Percentiles rank a stretch among this genome's conserved stretches.
Conservation (phyloP, 2,888 invertebrate genomes). For the Dryocosmus kuriphilus region DNA sequence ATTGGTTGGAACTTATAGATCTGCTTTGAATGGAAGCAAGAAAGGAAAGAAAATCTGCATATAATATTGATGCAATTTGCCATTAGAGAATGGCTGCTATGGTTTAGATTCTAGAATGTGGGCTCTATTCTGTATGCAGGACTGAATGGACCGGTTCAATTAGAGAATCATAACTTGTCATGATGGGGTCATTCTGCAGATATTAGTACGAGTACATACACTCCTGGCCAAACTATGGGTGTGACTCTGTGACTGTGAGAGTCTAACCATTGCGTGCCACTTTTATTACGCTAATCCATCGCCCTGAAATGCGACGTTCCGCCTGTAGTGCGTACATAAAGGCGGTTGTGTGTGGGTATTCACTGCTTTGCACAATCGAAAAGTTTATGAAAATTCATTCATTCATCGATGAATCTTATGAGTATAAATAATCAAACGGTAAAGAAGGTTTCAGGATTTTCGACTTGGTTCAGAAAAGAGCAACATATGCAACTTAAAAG, state of each 20-base stretch:
- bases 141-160: constrained; percentile 75
- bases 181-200: constrained; percentile 74
- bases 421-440: too few relatives aligned
- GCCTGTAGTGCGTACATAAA: constrained; percentile 48
- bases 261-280: constrained; percentile 61
- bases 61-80: constrained; percentile 74
- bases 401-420: constrained; percentile 26
- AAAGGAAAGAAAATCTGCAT: constrained; percentile 68
- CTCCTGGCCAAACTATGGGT: constrained; percentile 59
- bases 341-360: neutral
- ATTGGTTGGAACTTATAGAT: too few relatives aligned
- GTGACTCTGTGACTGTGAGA: constrained; percentile 26
- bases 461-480: neutral
- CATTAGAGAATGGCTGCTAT: constrained; percentile 68
- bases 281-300: constrained; percentile 68
- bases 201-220: constrained; percentile 68
- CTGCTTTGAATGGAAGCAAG: too few relatives aligned
- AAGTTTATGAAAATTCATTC: constrained; percentile 8
- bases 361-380: neutral
- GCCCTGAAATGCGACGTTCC: constrained; percentile 55
- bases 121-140: constrained; percentile 70
- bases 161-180: constrained; percentile 75
- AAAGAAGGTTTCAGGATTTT: neutral
- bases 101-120: constrained; percentile 65
- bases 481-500: too few relatives aligned